Conservation (phyloP, 2,113 vertebrate genomes). For the Phodopus roborovskii region DNA sequence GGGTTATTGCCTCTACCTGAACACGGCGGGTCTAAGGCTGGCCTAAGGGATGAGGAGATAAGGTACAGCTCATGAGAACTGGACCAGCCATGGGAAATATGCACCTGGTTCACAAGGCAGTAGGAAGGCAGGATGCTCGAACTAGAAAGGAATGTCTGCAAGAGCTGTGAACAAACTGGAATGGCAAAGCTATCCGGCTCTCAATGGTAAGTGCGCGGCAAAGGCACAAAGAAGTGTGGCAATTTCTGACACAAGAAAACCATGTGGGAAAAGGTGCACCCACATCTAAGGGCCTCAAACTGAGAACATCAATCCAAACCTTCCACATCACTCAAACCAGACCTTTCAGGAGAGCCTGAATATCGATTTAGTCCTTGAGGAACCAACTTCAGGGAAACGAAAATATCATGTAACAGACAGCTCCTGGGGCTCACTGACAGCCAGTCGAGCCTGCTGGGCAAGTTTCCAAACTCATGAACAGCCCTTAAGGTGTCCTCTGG, state of each 20-base stretch:
- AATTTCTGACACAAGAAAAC: neutral
- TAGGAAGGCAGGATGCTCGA: neutral
- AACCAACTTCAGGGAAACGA: neutral
- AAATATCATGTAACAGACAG: neutral
- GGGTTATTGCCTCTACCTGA: neutral
- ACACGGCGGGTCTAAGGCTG: neutral
- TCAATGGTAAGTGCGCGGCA: neutral
- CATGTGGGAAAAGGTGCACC: neutral
- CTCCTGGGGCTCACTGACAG: neutral
- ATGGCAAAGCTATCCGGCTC: neutral
- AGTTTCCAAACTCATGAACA: neutral
- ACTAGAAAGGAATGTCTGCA: neutral
- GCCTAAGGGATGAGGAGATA: neutral
- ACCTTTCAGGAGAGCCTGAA: neutral
- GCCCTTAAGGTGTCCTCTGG: neutral
- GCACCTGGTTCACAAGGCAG: neutral
- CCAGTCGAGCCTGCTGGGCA: neutral
- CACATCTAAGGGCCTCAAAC: neutral
- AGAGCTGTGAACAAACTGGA: neutral
- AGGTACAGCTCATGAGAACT: neutral
- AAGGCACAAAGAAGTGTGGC: neutral
- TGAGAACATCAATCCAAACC: neutral
- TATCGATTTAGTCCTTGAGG: neutral
- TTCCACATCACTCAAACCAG: neutral
- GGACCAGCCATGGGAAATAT: slow-evolving; percentile 11